phyloP scores from a whole-genome alignment of 2,113 vertebrate species.

The Indri indri region DNA sequence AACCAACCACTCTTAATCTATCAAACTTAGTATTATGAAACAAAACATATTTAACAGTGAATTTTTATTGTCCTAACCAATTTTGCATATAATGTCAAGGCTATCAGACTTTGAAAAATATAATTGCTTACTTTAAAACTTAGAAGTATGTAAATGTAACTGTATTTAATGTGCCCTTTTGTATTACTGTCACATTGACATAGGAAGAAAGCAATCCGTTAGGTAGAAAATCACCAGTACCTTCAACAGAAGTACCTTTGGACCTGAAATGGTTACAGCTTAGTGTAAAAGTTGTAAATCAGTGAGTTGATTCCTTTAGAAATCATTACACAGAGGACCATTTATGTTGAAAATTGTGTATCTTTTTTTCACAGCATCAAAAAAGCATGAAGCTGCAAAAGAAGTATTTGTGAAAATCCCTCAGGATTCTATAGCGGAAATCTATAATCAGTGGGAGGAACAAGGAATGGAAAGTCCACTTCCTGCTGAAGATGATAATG shows the following conservation, averaged over 20 bases:
- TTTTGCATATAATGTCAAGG: not conserved
- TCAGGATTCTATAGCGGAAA: constrained; percentile 95
- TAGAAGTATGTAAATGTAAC: not conserved
- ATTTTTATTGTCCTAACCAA: not conserved
- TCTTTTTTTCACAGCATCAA: constrained; percentile 87
- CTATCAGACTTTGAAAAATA: constrained; percentile 13
- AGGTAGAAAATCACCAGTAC: not conserved
- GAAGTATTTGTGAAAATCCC: constrained; percentile 97
- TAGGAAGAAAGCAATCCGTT: not conserved
- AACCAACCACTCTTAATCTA: not conserved
- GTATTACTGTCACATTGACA: not conserved
- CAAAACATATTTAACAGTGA: not conserved
- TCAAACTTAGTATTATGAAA: not conserved
- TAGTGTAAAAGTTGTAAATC: not conserved
- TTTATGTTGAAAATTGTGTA: constrained; percentile 44
- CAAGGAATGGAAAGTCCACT: constrained; percentile 89
- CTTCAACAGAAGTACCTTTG: not conserved
- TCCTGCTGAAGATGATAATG: constrained; percentile 95
- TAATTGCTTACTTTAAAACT: not conserved
- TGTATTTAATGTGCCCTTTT: not conserved
- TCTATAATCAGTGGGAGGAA: constrained; percentile 94
- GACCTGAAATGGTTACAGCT: not conserved
- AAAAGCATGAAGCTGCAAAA: constrained; percentile 97
- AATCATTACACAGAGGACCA: not conserved
- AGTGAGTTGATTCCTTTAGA: not conserved